Evolutionary conservation across 2,113 vertebrate species (phyloP).

Genomic region (Rhinichthys klamathensis): DNA sequence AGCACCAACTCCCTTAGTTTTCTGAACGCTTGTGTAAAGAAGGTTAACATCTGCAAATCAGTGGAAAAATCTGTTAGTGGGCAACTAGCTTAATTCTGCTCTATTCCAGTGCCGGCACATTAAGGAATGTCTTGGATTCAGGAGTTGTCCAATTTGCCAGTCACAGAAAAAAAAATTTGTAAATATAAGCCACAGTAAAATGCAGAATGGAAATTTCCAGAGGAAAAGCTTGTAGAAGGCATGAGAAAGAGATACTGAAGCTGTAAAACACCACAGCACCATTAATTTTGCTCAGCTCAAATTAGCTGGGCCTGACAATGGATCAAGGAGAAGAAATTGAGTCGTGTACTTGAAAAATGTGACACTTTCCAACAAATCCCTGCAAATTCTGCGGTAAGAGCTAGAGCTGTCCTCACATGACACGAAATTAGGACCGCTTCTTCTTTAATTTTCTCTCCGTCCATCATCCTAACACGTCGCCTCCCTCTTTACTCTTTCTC

Average conservation of each 20-base stretch:
- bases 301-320: neutral
- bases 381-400: neutral
- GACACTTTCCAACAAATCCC: constrained; percentile 4
- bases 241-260: constrained; percentile 5
- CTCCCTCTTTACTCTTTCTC: constrained; percentile 1
- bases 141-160: neutral
- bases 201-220: constrained; percentile 18
- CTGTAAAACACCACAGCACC: constrained; percentile 4
- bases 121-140: constrained; percentile 1
- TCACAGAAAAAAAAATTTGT: neutral
- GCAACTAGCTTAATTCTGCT: neutral
- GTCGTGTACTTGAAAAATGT: neutral
- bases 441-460: constrained; percentile 6
- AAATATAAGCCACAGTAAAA: constrained; percentile 24
- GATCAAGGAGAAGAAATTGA: neutral
- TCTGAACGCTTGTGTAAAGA: neutral
- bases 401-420: constrained; percentile 17
- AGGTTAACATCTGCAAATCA: constrained; percentile 16
- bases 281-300: constrained; percentile 25
- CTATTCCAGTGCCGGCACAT: neutral
- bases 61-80: constrained; percentile 1
- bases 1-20: neutral
- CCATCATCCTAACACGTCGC: constrained; percentile 6
- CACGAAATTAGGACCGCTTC: neutral
- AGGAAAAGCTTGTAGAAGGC: constrained; percentile 12